Evolutionary conservation across 2,113 vertebrate genomes (phyloP).

Genomic region (Lichenostomus cassidix): DNA sequence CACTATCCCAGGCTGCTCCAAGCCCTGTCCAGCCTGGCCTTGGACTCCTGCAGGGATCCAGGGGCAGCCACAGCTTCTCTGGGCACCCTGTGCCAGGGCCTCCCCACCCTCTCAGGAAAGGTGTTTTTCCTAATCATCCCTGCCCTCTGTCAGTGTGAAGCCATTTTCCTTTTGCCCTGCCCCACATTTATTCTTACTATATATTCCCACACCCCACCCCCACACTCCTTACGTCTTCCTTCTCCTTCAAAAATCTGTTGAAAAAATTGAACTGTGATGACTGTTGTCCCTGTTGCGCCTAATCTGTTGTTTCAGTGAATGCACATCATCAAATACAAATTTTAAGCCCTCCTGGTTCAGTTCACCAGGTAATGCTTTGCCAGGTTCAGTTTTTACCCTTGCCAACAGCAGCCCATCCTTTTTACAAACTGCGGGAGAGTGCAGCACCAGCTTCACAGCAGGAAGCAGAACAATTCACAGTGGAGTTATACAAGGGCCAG

Average conservation of each 20-base stretch:
- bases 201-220: background rate
- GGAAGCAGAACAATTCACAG: background rate
- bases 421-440: background rate
- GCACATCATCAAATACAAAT: background rate
- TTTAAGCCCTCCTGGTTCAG: background rate
- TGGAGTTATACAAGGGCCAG: background rate
- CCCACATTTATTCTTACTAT: fast-evolving
- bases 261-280: background rate
- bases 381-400: background rate
- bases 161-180: background rate
- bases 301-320: background rate
- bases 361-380: background rate
- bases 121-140: background rate
- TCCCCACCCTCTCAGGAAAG: background rate
- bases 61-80: background rate
- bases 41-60: background rate
- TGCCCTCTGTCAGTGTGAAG: background rate
- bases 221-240: background rate
- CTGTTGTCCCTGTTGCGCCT: background rate
- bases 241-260: background rate
- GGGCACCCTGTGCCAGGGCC: background rate
- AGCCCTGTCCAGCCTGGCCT: fast-evolving
- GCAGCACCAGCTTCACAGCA: background rate
- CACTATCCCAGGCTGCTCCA: fast-evolving
- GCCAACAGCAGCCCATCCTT: background rate